These are phyloP conservation scores for Procambarus clarkii DNA, from an alignment of 1,140 invertebrate species.

Conservation along the genomic window DNA sequence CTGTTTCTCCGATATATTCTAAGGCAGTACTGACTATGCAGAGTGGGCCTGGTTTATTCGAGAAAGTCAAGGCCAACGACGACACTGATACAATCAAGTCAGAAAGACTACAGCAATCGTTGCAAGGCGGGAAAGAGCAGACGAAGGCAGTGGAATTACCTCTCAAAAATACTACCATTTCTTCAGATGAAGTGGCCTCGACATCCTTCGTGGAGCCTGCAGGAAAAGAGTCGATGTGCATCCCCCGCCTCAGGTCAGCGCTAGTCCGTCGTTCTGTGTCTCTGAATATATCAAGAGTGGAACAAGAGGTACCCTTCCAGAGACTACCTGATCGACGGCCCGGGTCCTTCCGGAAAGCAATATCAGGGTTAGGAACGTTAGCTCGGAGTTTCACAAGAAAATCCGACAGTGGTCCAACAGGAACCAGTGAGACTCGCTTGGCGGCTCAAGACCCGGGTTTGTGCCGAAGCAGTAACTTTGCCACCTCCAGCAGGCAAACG, in stretches of 20 bases:
- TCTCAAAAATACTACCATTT: neutral
- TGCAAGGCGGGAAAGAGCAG: neutral
- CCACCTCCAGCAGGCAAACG: constrained; percentile 4
- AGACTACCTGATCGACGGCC: constrained; percentile 28
- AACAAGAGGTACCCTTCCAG: constrained; percentile 48
- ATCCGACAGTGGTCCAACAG: neutral
- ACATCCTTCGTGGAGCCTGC: constrained; percentile 5
- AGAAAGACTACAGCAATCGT: neutral
- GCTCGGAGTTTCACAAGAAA: constrained; percentile 44
- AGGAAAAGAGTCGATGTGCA: constrained; percentile 22
- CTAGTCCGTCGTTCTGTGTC: constrained; percentile 46
- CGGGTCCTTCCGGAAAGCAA: constrained; percentile 43
- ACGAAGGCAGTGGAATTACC: neutral
- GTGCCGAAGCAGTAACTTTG: neutral
- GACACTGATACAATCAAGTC: neutral
- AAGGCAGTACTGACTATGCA: constrained; percentile 50
- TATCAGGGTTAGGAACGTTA: constrained; percentile 30
- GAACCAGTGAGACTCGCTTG: neutral
- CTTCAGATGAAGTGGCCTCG: neutral
- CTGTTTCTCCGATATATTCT: constrained; percentile 49
- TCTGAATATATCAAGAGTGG: constrained; percentile 23
- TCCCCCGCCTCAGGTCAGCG: constrained; percentile 16
- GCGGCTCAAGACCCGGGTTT: neutral
- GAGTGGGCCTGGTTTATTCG: constrained; percentile 46
- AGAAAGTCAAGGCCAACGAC: neutral